Conservation (phyloP, 2,113 vertebrate genomes). For the Numenius arquata region DNA sequence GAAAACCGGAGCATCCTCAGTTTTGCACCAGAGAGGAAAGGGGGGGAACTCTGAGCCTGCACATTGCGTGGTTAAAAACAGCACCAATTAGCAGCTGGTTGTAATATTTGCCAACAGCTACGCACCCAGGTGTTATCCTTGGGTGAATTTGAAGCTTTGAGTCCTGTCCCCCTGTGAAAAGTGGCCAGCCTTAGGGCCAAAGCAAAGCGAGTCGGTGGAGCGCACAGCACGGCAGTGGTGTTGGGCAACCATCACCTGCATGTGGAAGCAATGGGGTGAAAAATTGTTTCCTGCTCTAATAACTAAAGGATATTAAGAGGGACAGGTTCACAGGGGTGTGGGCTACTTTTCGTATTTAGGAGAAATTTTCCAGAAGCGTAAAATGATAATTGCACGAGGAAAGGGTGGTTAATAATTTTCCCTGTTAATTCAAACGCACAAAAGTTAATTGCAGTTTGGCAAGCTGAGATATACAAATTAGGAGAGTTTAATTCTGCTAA, state of each 20-base stretch:
- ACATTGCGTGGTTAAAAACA: neutral
- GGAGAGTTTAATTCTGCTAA: slow-evolving; percentile 60
- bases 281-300: slow-evolving; percentile 38
- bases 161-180: neutral
- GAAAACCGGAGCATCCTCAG: accelerated
- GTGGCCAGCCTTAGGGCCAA: neutral
- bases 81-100: neutral
- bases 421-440: slow-evolving; percentile 13
- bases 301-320: neutral
- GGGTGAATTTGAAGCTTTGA: neutral
- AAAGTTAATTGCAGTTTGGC: slow-evolving; percentile 53
- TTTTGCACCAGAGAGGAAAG: neutral
- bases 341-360: slow-evolving; percentile 19
- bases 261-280: neutral
- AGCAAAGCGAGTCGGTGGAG: accelerated
- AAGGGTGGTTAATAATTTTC: slow-evolving; percentile 42
- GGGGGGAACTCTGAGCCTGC: neutral
- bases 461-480: slow-evolving; percentile 57
- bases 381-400: slow-evolving; percentile 35
- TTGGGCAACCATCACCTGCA: neutral
- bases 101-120: neutral
- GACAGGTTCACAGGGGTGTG: neutral
- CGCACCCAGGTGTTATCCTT: neutral
- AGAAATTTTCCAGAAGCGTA: neutral
- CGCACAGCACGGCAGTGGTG: accelerated